Conservation (phyloP, 2,797 vertebrate species). For the Cossypha caffra region DNA sequence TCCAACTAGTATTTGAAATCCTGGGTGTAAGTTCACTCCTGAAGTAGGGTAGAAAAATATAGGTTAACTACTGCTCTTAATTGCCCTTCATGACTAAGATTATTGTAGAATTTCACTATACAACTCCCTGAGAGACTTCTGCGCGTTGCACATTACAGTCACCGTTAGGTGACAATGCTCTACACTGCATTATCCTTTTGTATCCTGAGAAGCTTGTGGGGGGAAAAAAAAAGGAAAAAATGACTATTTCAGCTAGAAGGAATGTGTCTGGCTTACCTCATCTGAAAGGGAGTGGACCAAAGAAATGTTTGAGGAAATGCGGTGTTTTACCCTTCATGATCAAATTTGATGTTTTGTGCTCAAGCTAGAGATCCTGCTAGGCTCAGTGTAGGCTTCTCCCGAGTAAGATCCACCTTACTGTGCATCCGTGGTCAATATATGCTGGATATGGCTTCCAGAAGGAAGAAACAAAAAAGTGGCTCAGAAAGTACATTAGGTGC, state of each 20-base stretch:
- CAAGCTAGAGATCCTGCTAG: not conserved
- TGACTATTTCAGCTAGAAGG: not conserved
- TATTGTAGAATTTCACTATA: not conserved
- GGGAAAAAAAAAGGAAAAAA: not conserved
- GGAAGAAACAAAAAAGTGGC: not conserved
- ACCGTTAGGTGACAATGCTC: not conserved
- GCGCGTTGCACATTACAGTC: not conserved
- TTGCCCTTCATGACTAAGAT: not conserved
- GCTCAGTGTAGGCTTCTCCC: not conserved
- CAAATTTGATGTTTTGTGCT: not conserved
- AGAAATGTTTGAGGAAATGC: not conserved
- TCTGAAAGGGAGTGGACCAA: not conserved
- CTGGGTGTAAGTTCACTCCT: not conserved
- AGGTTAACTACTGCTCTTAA: slow-evolving; percentile 52
- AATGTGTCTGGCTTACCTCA: not conserved
- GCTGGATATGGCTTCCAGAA: not conserved
- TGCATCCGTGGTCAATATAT: not conserved
- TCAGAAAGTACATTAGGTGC: not conserved
- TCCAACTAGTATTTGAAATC: slow-evolving; percentile 10
- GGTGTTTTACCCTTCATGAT: not conserved
- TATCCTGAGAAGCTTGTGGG: not conserved
- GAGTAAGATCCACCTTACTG: not conserved
- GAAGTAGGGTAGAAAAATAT: slow-evolving; percentile 35
- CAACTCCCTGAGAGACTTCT: not conserved
- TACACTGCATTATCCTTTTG: not conserved